Evolutionary conservation across 2,888 invertebrate species (phyloP), one percentile per base, ranked within the genome.

Genomic region (Erebia epiphron): DNA sequence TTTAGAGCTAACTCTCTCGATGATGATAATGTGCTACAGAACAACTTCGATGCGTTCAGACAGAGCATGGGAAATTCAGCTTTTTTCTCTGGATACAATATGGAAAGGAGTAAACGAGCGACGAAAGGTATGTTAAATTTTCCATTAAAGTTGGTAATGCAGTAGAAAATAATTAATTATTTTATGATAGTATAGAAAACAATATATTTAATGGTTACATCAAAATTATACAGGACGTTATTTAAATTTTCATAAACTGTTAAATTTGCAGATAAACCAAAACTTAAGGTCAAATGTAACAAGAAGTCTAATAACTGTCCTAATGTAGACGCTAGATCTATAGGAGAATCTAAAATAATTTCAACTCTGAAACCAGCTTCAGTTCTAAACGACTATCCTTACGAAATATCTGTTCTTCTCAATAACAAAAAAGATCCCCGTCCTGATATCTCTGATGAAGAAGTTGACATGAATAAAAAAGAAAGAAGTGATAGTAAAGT

Each of bases 311-410:
- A 68, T 62, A 71, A 80, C 26, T 79, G 80, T 16, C 50, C 26
- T 10, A 77, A 76, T 70, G 75, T 69, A 69, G 54, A 70, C 74
- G 21, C 78, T 61, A 80, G 79, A 0, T 61, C 78, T 2, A 65
- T 75, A 2, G 62, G 74, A 0, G 82, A 85, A 77, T 78, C 82
- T 9, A 85, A 85, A 75, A 66, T 86, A 2, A 73, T 82, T 1
- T 78, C 83, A 0, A 83, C 83, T 49, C 50, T 83, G 0, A 85
- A 79, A 77, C 80, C 84, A 1, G 71, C 82, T 0, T 80, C 83
- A 0, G 75, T 84, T 0, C 84, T 88, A 10, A 86, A 87, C n/a
- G 86, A 88, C n/a, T 86, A 86, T 21, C 90, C 90, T 1, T 85
- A 87, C 43, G 87, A 88, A 77, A 82, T 90, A 0, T 83, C 89